Base-by-base conservation (phyloP, 2,113 vertebrate genomes). In the Protobothrops flavoviridis region DNA sequence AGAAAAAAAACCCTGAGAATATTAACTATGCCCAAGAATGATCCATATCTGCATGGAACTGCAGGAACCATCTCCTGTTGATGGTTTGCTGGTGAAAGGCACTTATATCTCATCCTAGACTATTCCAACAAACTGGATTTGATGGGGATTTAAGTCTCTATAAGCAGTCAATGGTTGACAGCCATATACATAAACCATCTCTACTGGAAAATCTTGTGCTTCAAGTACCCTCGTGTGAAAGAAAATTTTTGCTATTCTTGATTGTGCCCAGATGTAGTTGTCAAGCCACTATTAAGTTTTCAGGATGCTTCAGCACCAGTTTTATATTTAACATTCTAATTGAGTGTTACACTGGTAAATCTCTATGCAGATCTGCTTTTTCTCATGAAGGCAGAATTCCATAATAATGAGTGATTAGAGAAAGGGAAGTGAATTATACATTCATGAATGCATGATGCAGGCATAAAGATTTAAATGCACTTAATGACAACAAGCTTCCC, bases 281-380 rank as follows among this genome's bases (percentile, higher is more conserved):
- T 88, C 90, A 89, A 69, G 81, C 57, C 57, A 33, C 87, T 93
- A 90, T 91, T 92, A 89, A 95, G 85, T 52, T 48, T n/a, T 86
- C 56, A 85, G 93, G 90, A 92, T 1, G 0, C 74, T 56, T 94
- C 95, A 94, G 50, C 93, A 96, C 20, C 56, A 85, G 61, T 88
- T 94, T 91, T 86, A 88, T 59, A 94, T 96, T 94, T 94, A 94
- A 52, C 88, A 89, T 90, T 59, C 88, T 95, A 39, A 91, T 95
- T 91, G 94, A 95, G 93, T 61, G 23, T 12, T 91, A 50, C 6
- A 52, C 56, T 91, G 94, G 94, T 94, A 94, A 93, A 95, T 52
- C 74, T 94, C 92, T 91, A 91, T 69, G 26, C 17, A 61, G 57
- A 33, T 94, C 93, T 96, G 90, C 88, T 97, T 96, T 94, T 95